A percentile compares a stretch with the other conserved stretches of the same genome.
These are phyloP conservation scores for Solenopsis invicta DNA, from an alignment of 1,140 invertebrate species.

Conservation along the genomic window DNA sequence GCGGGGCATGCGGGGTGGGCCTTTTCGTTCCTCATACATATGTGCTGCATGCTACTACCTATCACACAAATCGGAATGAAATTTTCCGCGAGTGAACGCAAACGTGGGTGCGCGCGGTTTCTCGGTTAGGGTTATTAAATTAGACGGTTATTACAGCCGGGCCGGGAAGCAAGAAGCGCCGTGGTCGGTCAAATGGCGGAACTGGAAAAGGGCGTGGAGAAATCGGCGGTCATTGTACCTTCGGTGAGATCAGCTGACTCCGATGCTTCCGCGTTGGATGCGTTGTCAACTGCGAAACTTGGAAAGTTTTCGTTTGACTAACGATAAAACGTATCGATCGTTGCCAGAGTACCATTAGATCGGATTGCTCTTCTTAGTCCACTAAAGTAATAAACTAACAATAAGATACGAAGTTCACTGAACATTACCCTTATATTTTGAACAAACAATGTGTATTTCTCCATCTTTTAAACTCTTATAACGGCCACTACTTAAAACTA, in stretches of 20 bases:
- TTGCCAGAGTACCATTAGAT: not conserved
- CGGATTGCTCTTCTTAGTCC: not conserved
- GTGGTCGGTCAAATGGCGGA: constrained; percentile 31
- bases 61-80: constrained; percentile 75
- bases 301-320: not conserved
- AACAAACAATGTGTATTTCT: not conserved
- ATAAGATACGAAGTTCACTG: not conserved
- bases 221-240: constrained; percentile 26
- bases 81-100: constrained; percentile 75
- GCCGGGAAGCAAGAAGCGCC: constrained; percentile 39
- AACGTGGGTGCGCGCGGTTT: constrained; percentile 68
- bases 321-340: not conserved
- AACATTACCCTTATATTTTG: not conserved
- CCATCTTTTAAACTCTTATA: not conserved
- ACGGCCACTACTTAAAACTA: not conserved
- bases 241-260: constrained; percentile 1
- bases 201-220: constrained; percentile 19
- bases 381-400: constrained; percentile 5
- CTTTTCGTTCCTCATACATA: constrained; percentile 51
- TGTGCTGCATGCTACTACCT: constrained; percentile 59
- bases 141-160: constrained; percentile 69
- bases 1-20: constrained; percentile 28
- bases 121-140: constrained; percentile 69
- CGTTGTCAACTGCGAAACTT: not conserved
- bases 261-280: not conserved